Evolutionary conservation across 2,113 vertebrate species (phyloP).

Genomic region (Typhlomys cinereus): DNA sequence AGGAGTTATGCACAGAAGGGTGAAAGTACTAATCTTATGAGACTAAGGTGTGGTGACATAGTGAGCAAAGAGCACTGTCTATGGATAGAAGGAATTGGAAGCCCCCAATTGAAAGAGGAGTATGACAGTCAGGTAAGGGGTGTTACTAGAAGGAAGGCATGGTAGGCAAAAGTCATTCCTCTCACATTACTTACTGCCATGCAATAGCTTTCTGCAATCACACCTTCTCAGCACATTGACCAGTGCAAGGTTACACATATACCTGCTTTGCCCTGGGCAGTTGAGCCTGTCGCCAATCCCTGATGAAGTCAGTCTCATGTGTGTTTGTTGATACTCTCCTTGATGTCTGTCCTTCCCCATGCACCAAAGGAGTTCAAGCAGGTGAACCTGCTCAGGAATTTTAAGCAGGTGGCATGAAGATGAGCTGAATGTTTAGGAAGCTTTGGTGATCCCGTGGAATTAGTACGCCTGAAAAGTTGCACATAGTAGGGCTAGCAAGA

Average conservation of each 20-base stretch:
- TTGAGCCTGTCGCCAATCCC: not conserved
- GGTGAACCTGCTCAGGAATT: not conserved
- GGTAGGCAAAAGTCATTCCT: not conserved
- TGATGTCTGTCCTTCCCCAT: not conserved
- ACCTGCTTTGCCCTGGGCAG: not conserved
- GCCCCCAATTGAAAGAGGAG: not conserved
- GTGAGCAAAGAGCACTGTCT: not conserved
- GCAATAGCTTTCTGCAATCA: not conserved
- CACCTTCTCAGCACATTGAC: not conserved
- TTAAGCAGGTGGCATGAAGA: not conserved
- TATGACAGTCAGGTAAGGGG: not conserved
- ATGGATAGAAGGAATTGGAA: not conserved
- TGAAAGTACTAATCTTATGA: not conserved
- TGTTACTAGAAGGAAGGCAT: not conserved
- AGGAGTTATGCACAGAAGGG: not conserved
- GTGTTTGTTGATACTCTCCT: not conserved
- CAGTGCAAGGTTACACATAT: not conserved
- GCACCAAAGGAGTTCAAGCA: not conserved
- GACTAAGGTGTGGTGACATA: not conserved
- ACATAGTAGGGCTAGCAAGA: not conserved
- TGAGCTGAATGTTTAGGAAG: not conserved
- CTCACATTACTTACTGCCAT: not conserved
- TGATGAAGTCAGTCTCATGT: not conserved
- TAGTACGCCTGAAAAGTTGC: not conserved
- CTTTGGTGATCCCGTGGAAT: not conserved